Evolutionary conservation across 1,140 invertebrate species (phyloP), one percentile per base, ranked within the genome.

Genomic region (Dendroctonus ponderosae): DNA sequence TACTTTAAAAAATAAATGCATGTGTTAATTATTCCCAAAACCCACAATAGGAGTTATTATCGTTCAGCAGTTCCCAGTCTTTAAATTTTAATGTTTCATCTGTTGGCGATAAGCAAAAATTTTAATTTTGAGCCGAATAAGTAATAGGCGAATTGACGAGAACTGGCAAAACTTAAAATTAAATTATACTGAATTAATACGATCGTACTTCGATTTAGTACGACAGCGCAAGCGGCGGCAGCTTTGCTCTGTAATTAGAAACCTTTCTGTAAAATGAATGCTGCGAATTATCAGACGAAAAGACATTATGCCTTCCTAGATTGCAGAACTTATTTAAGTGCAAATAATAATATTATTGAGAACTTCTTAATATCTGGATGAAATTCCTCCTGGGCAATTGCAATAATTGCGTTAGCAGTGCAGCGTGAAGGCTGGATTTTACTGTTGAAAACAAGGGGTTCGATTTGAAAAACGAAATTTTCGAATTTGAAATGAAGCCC

Each of bases 161-260:
- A 26, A 26, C 26, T 26, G 26, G 26, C 26, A 26, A 26, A 26
- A 86, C 86, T 85, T 87, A 85, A 87, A 87, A 88, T 85, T 87
- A 86, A 87, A 87, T 87, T 87, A 87, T 87, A 86, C 87, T 87
- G 87, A 87, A 87, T 87, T 87, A 87, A 87, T 87, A 80, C 78
- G 79, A 82, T 81, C 82, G 80, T 78, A 74, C 76, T 75, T 40
- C 15, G 11, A 46, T 26, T 26, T 26, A 11, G 59, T 80, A 80
- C 80, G 79, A 80, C 80, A 43, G 44, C 77, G 75, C 79, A 77
- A 78, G 76, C 74, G 80, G 14, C 48, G 14, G 38, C 58, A 38
- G 12, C 46, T 53, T 43, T 50, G 39, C 77, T 78, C 76, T 80
- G 80, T 83, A 83, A 82, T 83, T 83, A 83, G 80, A 82, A 82